Evolutionary conservation across 2,888 invertebrate genomes (phyloP), one percentile per base, ranked within the genome.

Genomic region (Drosophila ustulata): DNA sequence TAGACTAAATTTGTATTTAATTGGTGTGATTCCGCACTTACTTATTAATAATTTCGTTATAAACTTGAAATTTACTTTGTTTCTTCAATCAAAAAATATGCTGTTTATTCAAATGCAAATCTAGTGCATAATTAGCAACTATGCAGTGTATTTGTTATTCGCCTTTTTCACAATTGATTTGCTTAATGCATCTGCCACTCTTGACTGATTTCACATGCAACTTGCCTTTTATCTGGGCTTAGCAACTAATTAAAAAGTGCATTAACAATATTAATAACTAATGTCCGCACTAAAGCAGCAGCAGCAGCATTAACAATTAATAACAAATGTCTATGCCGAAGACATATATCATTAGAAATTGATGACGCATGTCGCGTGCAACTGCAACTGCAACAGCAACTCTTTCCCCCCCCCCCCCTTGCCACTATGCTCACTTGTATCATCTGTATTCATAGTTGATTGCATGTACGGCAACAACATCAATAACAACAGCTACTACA

Each of bases 301-400:
- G 6, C 56, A 61, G 9, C 56, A 61, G 49, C 47, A 77, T 62
- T 65, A 59, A 71, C 72, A 63, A 75, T 75, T 78, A 73, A 75
- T 75, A 75, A 51, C 41, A 43, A 67, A 78, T 78, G 75, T 75
- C 75, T 66, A 45, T 58, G 66, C 41, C 70, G 70, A 63, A 82
- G 88, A 88, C 89, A 74, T 77, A 80, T 68, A 88, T 86, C 85
- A 89, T 86, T 89, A 84, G 85, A 89, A 84, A 87, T 86, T 89
- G 86, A 86, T 88, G 89, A 86, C 82, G 86, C 89, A 82, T 88
- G 87, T 86, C 86, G 88, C 85, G 82, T 85, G 85, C 88, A 88
- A 83, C 87, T 75, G 69, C 68, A 65, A 57, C 65, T 58, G 64
- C 71, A 69, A 57, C 65, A 56, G 62, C 71, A 69, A 63, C 64